phyloP scores from a whole-genome alignment of 2,797 vertebrate genomes.

The Melanotaenia parkinsoni region DNA sequence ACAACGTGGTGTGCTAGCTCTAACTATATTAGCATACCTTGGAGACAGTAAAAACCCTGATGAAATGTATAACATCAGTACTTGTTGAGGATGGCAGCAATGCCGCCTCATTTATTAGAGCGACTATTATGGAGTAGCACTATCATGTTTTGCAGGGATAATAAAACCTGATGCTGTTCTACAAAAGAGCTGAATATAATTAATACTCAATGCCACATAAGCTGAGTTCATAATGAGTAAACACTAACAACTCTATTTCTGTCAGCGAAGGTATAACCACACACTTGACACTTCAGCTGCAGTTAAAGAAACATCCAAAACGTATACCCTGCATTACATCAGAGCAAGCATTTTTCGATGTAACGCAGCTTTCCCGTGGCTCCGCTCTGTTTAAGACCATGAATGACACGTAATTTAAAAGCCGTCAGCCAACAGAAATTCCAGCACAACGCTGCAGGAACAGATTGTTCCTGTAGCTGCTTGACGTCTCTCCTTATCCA shows the following conservation, averaged over 20 bases:
- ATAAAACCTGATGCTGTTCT: conserved; percentile 10
- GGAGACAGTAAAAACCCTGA: background rate
- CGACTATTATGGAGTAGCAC: background rate
- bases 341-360: background rate
- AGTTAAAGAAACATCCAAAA: conserved; percentile 4
- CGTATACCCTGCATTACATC: background rate
- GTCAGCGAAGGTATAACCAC: conserved; percentile 16
- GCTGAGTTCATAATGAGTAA: conserved; percentile 26
- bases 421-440: conserved; percentile 41
- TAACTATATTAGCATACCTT: background rate
- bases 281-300: conserved; percentile 5
- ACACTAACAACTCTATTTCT: conserved; percentile 40
- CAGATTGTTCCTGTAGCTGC: conserved; percentile 47
- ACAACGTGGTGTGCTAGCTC: background rate
- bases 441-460: conserved; percentile 27
- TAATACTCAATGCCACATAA: conserved; percentile 35
- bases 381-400: conserved; percentile 32
- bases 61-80: background rate
- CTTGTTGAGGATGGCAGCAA: background rate
- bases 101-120: background rate
- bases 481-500: conserved; percentile 35
- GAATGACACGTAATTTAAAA: conserved; percentile 45
- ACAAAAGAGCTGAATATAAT: conserved; percentile 30
- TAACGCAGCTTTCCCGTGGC: conserved; percentile 26
- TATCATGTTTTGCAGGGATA: conserved; percentile 6